Conservation (phyloP, 1,140 invertebrate species). For the Drosophila busckii region DNA sequence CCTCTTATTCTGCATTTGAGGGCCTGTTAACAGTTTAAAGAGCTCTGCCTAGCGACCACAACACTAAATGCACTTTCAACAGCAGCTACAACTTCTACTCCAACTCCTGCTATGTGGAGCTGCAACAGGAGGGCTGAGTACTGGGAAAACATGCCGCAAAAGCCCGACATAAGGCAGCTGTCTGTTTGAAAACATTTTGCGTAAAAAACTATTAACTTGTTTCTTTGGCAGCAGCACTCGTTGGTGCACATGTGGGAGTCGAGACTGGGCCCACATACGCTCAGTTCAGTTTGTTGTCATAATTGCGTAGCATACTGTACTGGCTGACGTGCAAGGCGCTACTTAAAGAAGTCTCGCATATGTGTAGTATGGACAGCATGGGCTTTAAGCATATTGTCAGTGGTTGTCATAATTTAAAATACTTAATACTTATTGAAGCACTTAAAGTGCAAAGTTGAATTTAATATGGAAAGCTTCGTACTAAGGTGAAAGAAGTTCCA, state of each 20-base stretch:
- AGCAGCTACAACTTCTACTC: slow-evolving; percentile 20
- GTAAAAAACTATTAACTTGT: slow-evolving; percentile 61
- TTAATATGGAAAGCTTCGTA: no score
- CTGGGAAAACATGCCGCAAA: slow-evolving; percentile 51
- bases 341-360: no score
- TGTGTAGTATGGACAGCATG: no score
- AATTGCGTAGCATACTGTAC: slow-evolving; percentile 53
- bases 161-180: slow-evolving; percentile 54
- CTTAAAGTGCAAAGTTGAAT: no score
- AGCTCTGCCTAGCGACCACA: slow-evolving; percentile 9
- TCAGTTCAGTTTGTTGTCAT: slow-evolving; percentile 44
- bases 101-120: no score
- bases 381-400: no score
- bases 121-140: slow-evolving; percentile 1
- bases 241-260: neutral
- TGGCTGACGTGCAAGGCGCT: no score
- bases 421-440: no score
- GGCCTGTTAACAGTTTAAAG: slow-evolving; percentile 24
- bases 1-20: no score
- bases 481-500: no score
- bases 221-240: slow-evolving; percentile 45
- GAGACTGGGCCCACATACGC: neutral
- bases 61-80: slow-evolving; percentile 42
- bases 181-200: slow-evolving; percentile 48
- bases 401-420: no score